phyloP scores from a whole-genome alignment of 2,797 vertebrate genomes.

The Loris lydekkerianus region DNA sequence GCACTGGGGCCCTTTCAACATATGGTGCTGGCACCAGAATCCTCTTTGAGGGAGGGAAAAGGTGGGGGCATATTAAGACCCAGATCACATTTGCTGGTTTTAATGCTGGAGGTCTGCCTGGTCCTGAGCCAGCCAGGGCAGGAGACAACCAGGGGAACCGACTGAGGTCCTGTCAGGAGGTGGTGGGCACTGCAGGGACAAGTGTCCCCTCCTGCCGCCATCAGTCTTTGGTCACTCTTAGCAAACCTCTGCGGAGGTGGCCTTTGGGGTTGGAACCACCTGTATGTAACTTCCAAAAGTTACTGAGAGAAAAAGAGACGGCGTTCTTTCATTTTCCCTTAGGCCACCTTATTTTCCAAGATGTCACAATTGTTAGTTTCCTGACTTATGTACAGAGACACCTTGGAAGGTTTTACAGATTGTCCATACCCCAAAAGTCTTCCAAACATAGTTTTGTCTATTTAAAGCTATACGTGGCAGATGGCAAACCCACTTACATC shows the following conservation, averaged over 20 bases:
- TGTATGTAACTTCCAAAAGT: background rate
- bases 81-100: slow-evolving; percentile 83
- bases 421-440: background rate
- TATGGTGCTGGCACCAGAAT: slow-evolving; percentile 85
- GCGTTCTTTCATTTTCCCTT: background rate
- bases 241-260: background rate
- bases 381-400: no score
- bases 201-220: background rate
- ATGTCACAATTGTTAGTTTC: background rate
- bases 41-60: slow-evolving; percentile 74
- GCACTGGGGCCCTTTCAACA: slow-evolving; percentile 83
- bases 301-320: background rate
- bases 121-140: slow-evolving; percentile 79
- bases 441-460: background rate
- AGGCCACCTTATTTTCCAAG: background rate
- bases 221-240: fast-evolving
- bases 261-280: background rate
- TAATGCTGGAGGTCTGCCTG: slow-evolving; percentile 84
- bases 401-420: background rate
- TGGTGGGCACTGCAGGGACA: slow-evolving; percentile 69
- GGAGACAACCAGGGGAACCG: slow-evolving; percentile 74
- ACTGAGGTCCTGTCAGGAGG: slow-evolving; percentile 81
- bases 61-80: slow-evolving; percentile 72
- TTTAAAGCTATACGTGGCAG: background rate
- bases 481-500: background rate